Percentiles rank a stretch among this genome's conserved stretches.
These are phyloP conservation scores for Netelia inedita DNA, from an alignment of 2,888 invertebrate species.

Conservation along the genomic window DNA sequence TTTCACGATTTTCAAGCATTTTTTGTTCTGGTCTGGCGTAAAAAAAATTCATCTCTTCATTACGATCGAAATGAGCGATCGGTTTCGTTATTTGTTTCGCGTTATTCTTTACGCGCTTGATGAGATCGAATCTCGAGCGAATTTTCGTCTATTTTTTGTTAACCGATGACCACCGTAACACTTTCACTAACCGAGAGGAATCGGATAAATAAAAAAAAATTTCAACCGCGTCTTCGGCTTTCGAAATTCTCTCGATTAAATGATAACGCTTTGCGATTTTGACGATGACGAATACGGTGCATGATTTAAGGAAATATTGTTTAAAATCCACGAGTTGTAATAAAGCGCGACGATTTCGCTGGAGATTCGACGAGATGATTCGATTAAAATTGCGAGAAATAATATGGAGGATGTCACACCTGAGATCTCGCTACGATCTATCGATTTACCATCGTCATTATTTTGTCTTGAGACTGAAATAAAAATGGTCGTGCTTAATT, in stretches of 20 bases:
- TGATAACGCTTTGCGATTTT: too few species aligned
- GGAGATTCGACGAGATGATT: constrained; percentile 18
- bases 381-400: not conserved
- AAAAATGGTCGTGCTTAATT: not conserved
- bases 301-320: not conserved
- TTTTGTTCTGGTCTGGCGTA: not conserved
- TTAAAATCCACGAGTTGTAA: not conserved
- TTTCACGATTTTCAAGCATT: not conserved
- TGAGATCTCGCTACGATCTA: constrained; percentile 5
- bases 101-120: not conserved
- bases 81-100: not conserved
- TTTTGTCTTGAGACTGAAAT: not conserved
- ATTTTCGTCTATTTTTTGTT: constrained; percentile 10
- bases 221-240: too few species aligned
- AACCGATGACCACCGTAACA: not conserved
- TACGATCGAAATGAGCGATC: not conserved
- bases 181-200: not conserved
- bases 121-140: not conserved
- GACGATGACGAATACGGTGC: too few species aligned
- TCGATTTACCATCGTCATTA: constrained; percentile 8
- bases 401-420: not conserved
- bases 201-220: not conserved
- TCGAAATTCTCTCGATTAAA: too few species aligned
- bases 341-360: not conserved
- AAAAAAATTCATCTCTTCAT: not conserved